Conservation (phyloP, 2,888 invertebrate genomes). For the Eristalis tenax region DNA sequence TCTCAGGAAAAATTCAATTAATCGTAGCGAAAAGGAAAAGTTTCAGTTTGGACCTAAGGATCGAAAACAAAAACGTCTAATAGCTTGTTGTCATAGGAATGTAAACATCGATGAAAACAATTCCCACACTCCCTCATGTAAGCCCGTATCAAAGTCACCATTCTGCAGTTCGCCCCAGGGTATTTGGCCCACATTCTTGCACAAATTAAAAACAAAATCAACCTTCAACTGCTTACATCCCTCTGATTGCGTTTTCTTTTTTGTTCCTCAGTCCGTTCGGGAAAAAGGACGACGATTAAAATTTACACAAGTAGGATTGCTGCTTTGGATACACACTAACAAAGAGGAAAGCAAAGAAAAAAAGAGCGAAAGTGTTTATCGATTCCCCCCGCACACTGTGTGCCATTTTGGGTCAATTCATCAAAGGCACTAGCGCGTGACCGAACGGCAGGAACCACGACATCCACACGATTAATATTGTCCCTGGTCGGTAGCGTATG, state of each 20-base stretch:
- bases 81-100: not conserved
- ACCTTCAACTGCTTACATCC: conserved; percentile 8
- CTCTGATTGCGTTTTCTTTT: not conserved
- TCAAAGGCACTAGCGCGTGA: conserved; percentile 17
- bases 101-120: not conserved
- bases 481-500: not conserved
- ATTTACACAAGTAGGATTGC: not conserved
- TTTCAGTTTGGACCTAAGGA: not conserved
- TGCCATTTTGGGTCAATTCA: conserved; percentile 7
- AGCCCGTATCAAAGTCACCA: not conserved
- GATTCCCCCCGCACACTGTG: not conserved
- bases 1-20: not conserved
- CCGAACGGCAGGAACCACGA: not conserved
- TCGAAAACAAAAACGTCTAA: not conserved
- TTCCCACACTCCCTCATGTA: not conserved
- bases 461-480: conserved; percentile 16
- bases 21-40: not conserved
- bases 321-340: not conserved
- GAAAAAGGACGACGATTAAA: not conserved
- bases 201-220: conserved; percentile 1
- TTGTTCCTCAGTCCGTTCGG: not conserved
- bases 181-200: not conserved
- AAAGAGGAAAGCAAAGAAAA: not conserved
- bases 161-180: not conserved
- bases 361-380: not conserved